Base-by-base conservation (phyloP, 1,140 invertebrate species). In the Temnothorax nylanderi region DNA sequence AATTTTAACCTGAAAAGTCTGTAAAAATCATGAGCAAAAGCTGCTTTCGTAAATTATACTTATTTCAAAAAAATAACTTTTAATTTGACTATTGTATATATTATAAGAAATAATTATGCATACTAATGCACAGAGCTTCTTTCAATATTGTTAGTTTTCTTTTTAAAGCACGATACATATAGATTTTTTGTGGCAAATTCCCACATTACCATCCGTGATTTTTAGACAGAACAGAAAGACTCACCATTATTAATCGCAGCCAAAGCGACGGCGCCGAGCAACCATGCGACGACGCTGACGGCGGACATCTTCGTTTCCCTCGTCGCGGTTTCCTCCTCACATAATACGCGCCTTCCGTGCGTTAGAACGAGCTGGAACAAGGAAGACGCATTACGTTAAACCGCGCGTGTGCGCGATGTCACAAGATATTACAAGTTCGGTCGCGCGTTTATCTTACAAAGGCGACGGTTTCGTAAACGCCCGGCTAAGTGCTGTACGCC, bases 231-330 rank as follows among this genome's bases (percentile, higher is more conserved):
- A n/a, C n/a, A n/a, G 6, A 82, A 56, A 51, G 65, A 94, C 94
- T 94, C 82, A 94, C 94, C 94, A 82, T 93, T 93, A 72, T 92
- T 94, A 87, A 94, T 91, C 86, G 93, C 87, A 82, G 91, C 88
- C 84, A 94, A 89, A 86, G 89, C 91, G 87, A 92, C 91, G 87
- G 93, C 91, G 90, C 93, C 91, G 80, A 93, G 89, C 86, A 94
- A 86, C 93, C 93, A 92, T 72, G 87, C 90, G 81, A 90, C 85
- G 82, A 89, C 91, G 86, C 87, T 89, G 90, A 93, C 88, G 88
- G 90, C 90, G 89, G 91, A 92, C 93, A 94, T 94, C 91, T 94
- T 94, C 89, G 90, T 92, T 92, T 89, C 87, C 91, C 88, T 89
- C 86, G 85, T 84, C 87, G 85, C 82, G 51, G 88, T 71, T 91